Base-by-base conservation (phyloP, 2,888 invertebrate species). In the Trypoxylon attenuatum region DNA sequence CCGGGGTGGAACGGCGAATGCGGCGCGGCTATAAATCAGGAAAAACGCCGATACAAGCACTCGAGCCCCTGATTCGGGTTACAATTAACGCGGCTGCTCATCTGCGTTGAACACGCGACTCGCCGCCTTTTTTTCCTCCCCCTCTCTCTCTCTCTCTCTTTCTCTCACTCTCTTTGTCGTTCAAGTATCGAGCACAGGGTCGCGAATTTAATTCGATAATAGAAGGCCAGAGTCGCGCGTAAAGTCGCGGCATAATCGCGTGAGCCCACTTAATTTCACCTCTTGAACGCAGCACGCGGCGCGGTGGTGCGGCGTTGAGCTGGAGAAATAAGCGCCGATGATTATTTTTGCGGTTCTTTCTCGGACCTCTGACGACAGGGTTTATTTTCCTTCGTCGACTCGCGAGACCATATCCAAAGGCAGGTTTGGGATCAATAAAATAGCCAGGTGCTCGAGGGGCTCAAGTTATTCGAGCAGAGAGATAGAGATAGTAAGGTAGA, bases 211-310 rank as follows among this genome's bases (percentile, higher is more conserved):
- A 79, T 78, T 78, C 68, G 78, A 74, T 79, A 80, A 79, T 68
- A 33, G 54, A 27, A 52, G 50, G 61, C 52, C 46, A 63, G 62
- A 69, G 59, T n/a, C n/a, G 66, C 61, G 73, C 68, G 62, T 70
- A 75, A 78, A 58, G 41, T 13, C 27, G 27, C 52, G 52, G 22
- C 1, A 58, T 29, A 64, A 53, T 83, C 69, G 82, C 83, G 82
- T 82, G 83, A 77, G 75, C 78, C 75, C 76, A 65, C 69, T 77
- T 78, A 77, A 81, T 83, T 82, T 81, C 39, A 64, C 63, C 23
- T 19, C 13, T 45, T 33, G 27, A 46, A 38, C 46, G 8, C 13
- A 5, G 38, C 47, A 23, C 16, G 13, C 27, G 21, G 33, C 25
- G 33, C 23, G 62, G 10, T 52, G 33, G 59, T 39, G 58, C 27